Evolutionary conservation across 2,113 vertebrate species (phyloP).

Genomic region (Nicator chloris): DNA sequence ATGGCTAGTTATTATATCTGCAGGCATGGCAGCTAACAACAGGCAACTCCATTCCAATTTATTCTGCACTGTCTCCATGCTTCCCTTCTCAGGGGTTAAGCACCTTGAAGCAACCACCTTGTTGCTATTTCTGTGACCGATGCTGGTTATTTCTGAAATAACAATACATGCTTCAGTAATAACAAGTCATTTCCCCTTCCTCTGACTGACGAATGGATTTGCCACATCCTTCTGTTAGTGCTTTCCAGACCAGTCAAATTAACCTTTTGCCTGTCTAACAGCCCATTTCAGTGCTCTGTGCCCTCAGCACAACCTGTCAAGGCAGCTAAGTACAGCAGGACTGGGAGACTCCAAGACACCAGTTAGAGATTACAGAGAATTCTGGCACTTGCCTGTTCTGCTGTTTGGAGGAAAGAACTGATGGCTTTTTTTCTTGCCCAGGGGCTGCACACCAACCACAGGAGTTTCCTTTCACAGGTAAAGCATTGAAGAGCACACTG

Average conservation of each 20-base stretch:
- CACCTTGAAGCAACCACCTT: not conserved
- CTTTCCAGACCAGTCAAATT: not conserved
- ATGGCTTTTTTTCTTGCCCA: not conserved
- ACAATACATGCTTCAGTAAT: not conserved
- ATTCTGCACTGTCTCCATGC: not conserved
- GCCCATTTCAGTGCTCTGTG: slow-evolving; percentile 48
- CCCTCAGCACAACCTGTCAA: slow-evolving; percentile 59
- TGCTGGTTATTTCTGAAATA: slow-evolving; percentile 11
- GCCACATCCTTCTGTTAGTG: not conserved
- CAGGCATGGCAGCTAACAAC: not conserved
- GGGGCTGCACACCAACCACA: not conserved
- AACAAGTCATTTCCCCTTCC: not conserved
- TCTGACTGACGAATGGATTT: not conserved
- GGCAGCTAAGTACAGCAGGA: slow-evolving; percentile 37
- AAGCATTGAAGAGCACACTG: not conserved
- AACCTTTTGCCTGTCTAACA: slow-evolving; percentile 14
- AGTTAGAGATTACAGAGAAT: not conserved
- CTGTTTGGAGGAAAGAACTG: not conserved
- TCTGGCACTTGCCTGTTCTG: not conserved
- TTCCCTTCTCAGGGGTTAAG: not conserved
- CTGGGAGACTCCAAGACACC: not conserved
- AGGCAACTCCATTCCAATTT: not conserved
- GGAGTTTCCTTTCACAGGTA: not conserved
- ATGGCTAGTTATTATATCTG: not conserved
- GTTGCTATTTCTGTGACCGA: not conserved